phyloP scores from a whole-genome alignment of 2,888 invertebrate genomes.

The Caenorhabditis japonica region DNA sequence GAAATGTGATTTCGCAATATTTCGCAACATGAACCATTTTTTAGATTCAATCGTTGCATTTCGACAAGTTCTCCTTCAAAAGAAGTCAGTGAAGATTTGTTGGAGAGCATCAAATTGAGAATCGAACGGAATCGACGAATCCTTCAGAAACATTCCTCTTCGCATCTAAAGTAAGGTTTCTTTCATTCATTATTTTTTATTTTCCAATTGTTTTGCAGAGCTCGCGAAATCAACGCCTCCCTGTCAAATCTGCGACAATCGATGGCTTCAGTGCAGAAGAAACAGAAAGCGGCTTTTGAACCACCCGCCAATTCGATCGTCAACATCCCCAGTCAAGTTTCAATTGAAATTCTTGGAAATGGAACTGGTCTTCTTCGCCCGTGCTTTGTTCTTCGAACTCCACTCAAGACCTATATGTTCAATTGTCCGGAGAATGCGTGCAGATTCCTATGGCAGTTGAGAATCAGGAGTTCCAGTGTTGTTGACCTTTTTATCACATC shows the following conservation, averaged over 20 bases:
- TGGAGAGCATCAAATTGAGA: conserved; percentile 40
- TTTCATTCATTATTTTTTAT: background rate
- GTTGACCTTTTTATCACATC: conserved; percentile 73
- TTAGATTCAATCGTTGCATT: background rate
- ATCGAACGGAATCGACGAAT: conserved; percentile 41
- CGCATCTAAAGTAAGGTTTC: conserved; percentile 51
- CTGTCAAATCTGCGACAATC: conserved; percentile 57
- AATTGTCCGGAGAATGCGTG: conserved; percentile 72
- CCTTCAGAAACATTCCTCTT: conserved; percentile 51
- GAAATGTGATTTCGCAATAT: conserved; percentile 12
- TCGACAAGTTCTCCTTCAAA: conserved; percentile 2
- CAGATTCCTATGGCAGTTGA: conserved; percentile 65
- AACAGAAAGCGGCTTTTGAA: conserved; percentile 54
- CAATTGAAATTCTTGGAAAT: conserved; percentile 70
- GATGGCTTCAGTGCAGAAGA: conserved; percentile 62
- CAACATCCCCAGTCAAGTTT: conserved; percentile 61
- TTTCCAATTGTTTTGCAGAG: conserved; percentile 29
- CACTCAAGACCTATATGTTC: conserved; percentile 71
- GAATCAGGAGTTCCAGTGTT: conserved; percentile 62
- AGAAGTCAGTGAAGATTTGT: conserved; percentile 26
- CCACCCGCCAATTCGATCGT: conserved; percentile 55
- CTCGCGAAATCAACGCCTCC: conserved; percentile 56
- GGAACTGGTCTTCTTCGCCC: conserved; percentile 72
- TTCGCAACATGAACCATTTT: conserved; percentile 5
- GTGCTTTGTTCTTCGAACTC: conserved; percentile 70